Percentiles rank a stretch among this genome's conserved stretches.
Evolutionary conservation across 2,113 vertebrate genomes (phyloP).

Genomic region (Bungarus multicinctus): DNA sequence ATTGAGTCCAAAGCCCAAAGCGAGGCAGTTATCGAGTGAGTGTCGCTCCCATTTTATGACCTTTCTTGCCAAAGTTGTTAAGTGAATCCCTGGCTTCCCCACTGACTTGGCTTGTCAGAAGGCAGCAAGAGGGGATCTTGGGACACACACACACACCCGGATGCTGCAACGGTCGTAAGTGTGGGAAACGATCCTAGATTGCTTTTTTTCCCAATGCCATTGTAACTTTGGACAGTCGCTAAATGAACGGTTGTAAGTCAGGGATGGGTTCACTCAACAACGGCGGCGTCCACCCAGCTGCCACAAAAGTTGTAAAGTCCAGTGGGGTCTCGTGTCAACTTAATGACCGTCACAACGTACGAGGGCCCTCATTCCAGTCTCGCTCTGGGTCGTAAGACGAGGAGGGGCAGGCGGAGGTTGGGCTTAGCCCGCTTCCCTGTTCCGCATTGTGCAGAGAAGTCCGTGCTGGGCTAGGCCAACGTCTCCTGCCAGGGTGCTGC

Average conservation of each 20-base stretch:
- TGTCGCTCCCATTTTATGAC: neutral
- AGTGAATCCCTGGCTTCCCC: neutral
- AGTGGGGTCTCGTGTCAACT: neutral
- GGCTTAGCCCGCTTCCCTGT: neutral
- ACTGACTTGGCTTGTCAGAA: neutral
- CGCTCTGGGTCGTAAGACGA: too few species aligned
- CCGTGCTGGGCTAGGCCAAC: too few species aligned
- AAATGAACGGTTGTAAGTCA: too few species aligned
- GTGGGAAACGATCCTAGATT: too few species aligned
- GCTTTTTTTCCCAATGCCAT: neutral
- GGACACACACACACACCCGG: fast-evolving
- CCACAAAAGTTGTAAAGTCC: too few species aligned
- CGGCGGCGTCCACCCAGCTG: too few species aligned
- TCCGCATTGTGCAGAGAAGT: too few species aligned
- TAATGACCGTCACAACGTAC: too few species aligned
- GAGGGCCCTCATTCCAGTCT: too few species aligned
- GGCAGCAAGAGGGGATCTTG: too few species aligned
- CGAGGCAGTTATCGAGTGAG: neutral
- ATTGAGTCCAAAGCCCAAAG: neutral
- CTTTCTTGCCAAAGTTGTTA: neutral
- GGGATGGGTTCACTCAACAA: too few species aligned
- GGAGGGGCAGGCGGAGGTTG: neutral
- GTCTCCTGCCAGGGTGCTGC: neutral
- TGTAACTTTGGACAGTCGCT: neutral
- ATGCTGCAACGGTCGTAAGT: too few species aligned